Conservation (phyloP, 2,113 vertebrate genomes). For the Grammomys dolichurus region DNA sequence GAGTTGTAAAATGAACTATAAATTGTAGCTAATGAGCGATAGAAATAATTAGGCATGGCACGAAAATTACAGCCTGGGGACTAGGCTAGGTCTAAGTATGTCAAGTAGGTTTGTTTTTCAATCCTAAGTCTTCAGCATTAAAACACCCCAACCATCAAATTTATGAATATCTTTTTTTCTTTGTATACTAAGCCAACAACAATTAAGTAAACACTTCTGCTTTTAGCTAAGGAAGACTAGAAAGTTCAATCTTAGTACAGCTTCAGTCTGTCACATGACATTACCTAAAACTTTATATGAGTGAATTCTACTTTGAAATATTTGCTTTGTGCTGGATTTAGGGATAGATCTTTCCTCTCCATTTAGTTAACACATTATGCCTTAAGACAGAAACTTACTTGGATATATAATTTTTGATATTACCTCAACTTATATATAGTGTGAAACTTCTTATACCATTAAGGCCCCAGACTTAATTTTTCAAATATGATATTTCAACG, state of each 20-base stretch:
- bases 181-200: background rate
- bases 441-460: background rate
- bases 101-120: constrained; percentile 34
- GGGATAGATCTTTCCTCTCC: background rate
- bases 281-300: background rate
- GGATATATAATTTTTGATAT: background rate
- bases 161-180: constrained; percentile 5
- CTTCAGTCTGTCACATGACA: background rate
- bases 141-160: background rate
- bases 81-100: background rate
- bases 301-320: background rate
- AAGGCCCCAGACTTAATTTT: background rate
- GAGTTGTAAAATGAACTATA: constrained; percentile 53
- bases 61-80: constrained; percentile 10
- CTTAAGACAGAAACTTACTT: constrained; percentile 21
- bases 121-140: constrained; percentile 39
- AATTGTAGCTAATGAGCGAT: constrained; percentile 51
- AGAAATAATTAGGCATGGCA: constrained; percentile 54
- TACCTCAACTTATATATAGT: background rate
- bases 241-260: background rate
- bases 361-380: constrained; percentile 18
- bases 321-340: background rate
- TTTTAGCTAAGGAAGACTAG: constrained; percentile 12
- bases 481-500: background rate
- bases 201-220: background rate